Conservation (phyloP, 2,797 vertebrate species). For the Ispidina lecontei region DNA sequence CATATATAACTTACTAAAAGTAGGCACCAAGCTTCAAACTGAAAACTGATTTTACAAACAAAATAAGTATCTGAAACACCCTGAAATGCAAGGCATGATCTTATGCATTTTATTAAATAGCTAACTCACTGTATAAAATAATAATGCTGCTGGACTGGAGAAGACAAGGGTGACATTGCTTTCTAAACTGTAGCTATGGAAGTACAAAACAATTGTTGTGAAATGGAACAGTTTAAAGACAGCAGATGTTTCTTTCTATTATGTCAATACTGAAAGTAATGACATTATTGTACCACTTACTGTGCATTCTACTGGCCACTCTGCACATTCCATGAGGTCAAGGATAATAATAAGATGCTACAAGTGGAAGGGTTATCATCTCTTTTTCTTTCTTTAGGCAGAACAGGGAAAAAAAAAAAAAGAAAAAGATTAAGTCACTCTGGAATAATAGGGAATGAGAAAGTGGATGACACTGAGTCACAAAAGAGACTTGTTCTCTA, state of each 20-base stretch:
- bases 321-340: not conserved
- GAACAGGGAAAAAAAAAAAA: not conserved
- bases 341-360: not conserved
- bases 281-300: not conserved
- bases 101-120: not conserved
- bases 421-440: conserved; percentile 2
- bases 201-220: conserved; percentile 22
- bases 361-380: not conserved
- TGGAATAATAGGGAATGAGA: conserved; percentile 41
- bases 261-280: conserved; percentile 23
- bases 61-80: not conserved
- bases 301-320: not conserved
- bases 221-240: conserved; percentile 9
- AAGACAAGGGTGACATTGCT: not conserved
- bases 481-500: conserved; percentile 37
- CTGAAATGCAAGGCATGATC: not conserved
- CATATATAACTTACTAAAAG: not conserved
- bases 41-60: not conserved
- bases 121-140: not conserved
- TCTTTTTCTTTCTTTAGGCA: conserved; percentile 6
- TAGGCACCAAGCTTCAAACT: not conserved
- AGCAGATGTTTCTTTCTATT: conserved; percentile 2
- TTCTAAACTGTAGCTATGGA: conserved; percentile 4
- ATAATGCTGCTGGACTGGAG: not conserved
- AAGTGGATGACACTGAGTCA: conserved; percentile 21